Evolutionary conservation across 2,113 vertebrate species (phyloP), one percentile per base, ranked within the genome.

Genomic region (Microcebus lehilahytsara): DNA sequence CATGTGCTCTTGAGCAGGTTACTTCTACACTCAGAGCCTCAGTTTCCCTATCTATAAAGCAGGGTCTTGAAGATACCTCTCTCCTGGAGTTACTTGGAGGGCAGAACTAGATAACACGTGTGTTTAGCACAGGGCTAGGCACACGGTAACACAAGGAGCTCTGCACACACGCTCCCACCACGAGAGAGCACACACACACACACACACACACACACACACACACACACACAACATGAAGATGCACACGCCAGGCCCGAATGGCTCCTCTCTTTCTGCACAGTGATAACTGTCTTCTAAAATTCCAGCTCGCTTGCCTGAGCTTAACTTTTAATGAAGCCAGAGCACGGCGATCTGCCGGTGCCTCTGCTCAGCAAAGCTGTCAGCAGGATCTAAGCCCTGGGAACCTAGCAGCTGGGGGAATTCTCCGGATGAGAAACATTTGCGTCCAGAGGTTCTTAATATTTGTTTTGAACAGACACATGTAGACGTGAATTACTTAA

Each of bases 381-480:
- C n/a, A 19, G 96, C 5, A 0, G 56, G 46, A 64, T 53, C 56
- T 14, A 42, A 95, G 89, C 86, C 66, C 58, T 40, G 84, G 91
- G 90, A 95, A 88, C 78, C 56, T 5, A 6, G 40, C 34, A n/a
- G 23, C 46, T 1, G 23, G 90, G 67, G 88, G 87, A 51, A 51
- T 72, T 86, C 89, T 83, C 83, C 53, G 1, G 75, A 72, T 58
- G 84, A 77, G 89, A 87, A 88, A 86, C 37, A 40, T 86, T 89
- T 49, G 72, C 14, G 69, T 97, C 97, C 97, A 62, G 86, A 77
- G 71, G 77, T 75, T 86, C 83, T 95, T 94, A 75, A 60, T 90
- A 75, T 96, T 98, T 97, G 96, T 96, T 97, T 96, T 91, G 96
- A 97, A 91, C 79, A 96, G 96, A 95, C 92, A 90, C 86, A 58